Evolutionary conservation across 2,113 vertebrate genomes (phyloP).

Genomic region (Rana temporaria): DNA sequence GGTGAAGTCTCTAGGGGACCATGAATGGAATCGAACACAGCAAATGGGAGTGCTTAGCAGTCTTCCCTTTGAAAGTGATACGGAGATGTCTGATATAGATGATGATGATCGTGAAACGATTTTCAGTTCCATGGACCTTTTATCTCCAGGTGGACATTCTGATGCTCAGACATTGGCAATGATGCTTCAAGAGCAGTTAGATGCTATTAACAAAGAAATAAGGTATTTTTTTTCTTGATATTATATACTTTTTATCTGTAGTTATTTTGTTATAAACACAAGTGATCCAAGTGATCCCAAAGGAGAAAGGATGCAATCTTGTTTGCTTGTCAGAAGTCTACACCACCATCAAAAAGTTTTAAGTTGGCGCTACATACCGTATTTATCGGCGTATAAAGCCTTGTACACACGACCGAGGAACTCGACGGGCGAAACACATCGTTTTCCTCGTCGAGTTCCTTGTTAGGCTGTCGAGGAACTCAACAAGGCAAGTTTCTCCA

Average conservation of each 20-base stretch:
- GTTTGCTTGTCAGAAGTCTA: no score
- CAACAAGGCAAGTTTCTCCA: no score
- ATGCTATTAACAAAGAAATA: conserved; percentile 99
- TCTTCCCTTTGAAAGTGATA: conserved; percentile 95
- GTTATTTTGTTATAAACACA: not conserved
- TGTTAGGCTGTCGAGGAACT: no score
- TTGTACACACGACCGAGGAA: no score
- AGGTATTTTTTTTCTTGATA: conserved; percentile 71
- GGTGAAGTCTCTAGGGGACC: conserved; percentile 95
- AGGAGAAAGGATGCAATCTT: no score
- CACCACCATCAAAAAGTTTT: no score
- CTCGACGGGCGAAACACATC: no score
- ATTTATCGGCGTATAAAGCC: no score
- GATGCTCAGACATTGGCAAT: conserved; percentile 97
- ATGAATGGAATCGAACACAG: conserved; percentile 92
- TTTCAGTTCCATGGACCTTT: conserved; percentile 97
- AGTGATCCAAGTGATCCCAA: no score
- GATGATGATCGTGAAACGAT: conserved; percentile 95
- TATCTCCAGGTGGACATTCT: conserved; percentile 94
- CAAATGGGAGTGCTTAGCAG: conserved; percentile 88
- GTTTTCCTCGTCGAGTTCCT: no score
- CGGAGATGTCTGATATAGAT: conserved; percentile 97
- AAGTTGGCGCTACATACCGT: no score
- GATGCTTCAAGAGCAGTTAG: conserved; percentile 98
- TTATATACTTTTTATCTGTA: not conserved